phyloP scores from a whole-genome alignment of 2,113 vertebrate genomes.

The Triplophysa rosa region DNA sequence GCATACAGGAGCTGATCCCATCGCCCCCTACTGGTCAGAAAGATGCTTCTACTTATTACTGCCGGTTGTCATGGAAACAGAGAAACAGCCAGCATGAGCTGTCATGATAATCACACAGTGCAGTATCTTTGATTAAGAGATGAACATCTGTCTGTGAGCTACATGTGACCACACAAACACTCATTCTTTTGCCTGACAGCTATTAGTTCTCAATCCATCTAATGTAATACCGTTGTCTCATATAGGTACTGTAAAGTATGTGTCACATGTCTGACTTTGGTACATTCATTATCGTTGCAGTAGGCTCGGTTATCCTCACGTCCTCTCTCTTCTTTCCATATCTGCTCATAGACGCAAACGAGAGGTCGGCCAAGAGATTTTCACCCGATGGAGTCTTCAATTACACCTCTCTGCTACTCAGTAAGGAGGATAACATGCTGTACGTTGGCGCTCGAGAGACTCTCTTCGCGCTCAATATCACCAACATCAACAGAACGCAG shows the following conservation, averaged over 20 bases:
- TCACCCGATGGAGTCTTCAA: slow-evolving; percentile 75
- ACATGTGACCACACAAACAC: slow-evolving; percentile 34
- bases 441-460: slow-evolving; percentile 86
- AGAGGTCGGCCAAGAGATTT: slow-evolving; percentile 77
- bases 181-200: neutral
- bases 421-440: slow-evolving; percentile 76
- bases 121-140: slow-evolving; percentile 52
- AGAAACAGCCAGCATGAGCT: slow-evolving; percentile 46
- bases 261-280: slow-evolving; percentile 2
- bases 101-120: slow-evolving; percentile 38
- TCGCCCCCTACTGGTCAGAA: slow-evolving; percentile 18
- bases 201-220: neutral
- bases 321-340: slow-evolving; percentile 33
- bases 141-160: slow-evolving; percentile 46
- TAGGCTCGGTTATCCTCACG: slow-evolving; percentile 24
- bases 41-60: neutral
- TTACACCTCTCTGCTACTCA: slow-evolving; percentile 86
- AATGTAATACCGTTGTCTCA: neutral
- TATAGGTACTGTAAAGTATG: neutral
- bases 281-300: slow-evolving; percentile 19
- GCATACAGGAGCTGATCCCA: neutral
- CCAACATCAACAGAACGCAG: slow-evolving; percentile 67
- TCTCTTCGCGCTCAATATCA: slow-evolving; percentile 82
- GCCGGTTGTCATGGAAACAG: slow-evolving; percentile 42
- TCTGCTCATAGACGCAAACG: slow-evolving; percentile 69